Percentiles rank a stretch among this genome's conserved stretches.
These are phyloP conservation scores for Bradypodion pumilum DNA, from an alignment of 2,797 vertebrate genomes.

Conservation along the genomic window DNA sequence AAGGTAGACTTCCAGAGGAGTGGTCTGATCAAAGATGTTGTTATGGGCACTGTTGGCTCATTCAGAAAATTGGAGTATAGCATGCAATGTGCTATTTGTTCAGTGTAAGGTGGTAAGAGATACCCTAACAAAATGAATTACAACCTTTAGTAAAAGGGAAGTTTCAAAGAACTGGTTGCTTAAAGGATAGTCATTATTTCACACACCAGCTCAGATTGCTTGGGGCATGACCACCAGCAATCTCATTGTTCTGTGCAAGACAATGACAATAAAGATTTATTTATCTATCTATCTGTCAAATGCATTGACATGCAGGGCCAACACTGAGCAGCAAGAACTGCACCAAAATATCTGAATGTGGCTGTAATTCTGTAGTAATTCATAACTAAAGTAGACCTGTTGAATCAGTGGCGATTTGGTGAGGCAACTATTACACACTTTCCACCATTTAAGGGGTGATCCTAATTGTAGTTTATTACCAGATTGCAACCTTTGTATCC, in stretches of 20 bases:
- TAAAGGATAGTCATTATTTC: neutral
- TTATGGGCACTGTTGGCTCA: neutral
- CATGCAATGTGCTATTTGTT: neutral
- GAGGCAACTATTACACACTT: no score
- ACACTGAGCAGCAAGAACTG: neutral
- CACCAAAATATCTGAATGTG: neutral
- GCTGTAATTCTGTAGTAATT: no score
- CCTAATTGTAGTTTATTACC: no score
- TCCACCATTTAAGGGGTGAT: no score
- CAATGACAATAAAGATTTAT: no score
- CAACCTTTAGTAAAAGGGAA: neutral
- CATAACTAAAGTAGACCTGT: no score
- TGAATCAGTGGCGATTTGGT: no score
- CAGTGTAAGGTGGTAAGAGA: neutral
- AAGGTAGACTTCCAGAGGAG: neutral
- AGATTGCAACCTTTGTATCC: no score
- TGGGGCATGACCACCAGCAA: neutral
- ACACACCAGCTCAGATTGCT: neutral
- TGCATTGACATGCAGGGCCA: neutral
- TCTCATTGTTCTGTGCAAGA: no score
- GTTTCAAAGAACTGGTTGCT: neutral
- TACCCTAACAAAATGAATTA: neutral
- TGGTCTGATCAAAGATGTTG: neutral
- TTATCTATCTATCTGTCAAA: no score
- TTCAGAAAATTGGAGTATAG: neutral